Evolutionary conservation across 2,113 vertebrate genomes (phyloP), one percentile per base, ranked within the genome.

Genomic region (Phasianus colchicus): DNA sequence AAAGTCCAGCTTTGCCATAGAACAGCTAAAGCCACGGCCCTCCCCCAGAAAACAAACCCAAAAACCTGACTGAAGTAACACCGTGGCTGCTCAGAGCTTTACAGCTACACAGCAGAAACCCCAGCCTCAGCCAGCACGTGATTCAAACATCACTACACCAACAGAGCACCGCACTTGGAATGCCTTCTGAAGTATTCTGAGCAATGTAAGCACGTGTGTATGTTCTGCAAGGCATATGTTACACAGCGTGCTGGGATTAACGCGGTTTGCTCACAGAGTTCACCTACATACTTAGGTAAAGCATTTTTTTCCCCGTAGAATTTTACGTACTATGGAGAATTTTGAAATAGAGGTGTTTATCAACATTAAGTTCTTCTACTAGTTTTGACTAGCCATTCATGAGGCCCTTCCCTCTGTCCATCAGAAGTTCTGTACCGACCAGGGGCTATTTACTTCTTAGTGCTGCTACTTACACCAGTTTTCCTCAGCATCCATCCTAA

Each of bases 161-260:
- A 11, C 8, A 13, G 45, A 65, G n/a, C 32, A n/a, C 6, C 43
- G 71, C 20, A 54, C 57, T 11, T 42, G n/a, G 76, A 60, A 75
- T 11, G 22, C n/a, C 11, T 58, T 42, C 57, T 13, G 1, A 30
- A 71, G 64, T 11, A 11, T 32, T 65, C 38, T 24, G 17, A 60
- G 17, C 10, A n/a, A 38, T 3, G 9, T 4, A 22, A 40, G 19
- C 63, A 24, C 0, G 2, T 10, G 9, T 5, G 8, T 2, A 1
- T 13, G 25, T 29, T 48, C 45, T 38, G n/a, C 21, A 25, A 72
- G 12, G 34, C 55, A 73, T 1, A 2, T 6, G 8, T 38, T n/a
- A 27, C 52, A 16, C 29, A 5, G 22, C 1, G 1, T 8, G 30
- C 10, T 48, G 30, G 17, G 25, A 11, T 29, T 42, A n/a, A 55